A percentile compares a stretch with the other conserved stretches of the same genome.
phyloP scores from a whole-genome alignment of 1,140 invertebrate species.

The Chrysomallon squamiferum region DNA sequence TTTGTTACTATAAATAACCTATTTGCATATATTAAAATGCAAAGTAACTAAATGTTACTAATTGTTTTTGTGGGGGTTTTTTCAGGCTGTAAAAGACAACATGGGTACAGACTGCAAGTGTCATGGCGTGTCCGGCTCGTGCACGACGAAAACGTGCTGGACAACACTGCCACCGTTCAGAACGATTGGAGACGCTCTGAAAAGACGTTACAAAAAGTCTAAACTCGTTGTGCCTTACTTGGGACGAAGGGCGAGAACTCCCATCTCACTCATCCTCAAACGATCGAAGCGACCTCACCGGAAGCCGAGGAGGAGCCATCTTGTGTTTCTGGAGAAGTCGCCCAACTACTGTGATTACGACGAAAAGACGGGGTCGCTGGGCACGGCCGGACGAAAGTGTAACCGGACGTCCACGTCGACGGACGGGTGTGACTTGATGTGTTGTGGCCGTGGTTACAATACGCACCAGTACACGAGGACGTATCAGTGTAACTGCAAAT shows the following conservation, averaged over 20 bases:
- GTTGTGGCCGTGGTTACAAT: constrained; percentile 68
- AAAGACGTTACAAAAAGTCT: constrained; percentile 82
- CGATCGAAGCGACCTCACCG: constrained; percentile 69
- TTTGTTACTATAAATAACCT: too few relatives aligned
- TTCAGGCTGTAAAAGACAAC: constrained; percentile 60
- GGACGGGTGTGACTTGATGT: constrained; percentile 67
- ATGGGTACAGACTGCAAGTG: constrained; percentile 79
- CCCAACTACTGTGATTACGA: constrained; percentile 94
- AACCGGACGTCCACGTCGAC: constrained; percentile 61
- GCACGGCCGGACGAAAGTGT: constrained; percentile 64
- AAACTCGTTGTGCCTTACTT: constrained; percentile 71
- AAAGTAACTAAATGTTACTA: too few relatives aligned
- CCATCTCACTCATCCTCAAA: constrained; percentile 67
- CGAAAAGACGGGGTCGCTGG: constrained; percentile 60
- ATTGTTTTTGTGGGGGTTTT: constrained; percentile 14
- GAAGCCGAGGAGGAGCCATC: constrained; percentile 69
- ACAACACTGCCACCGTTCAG: constrained; percentile 85
- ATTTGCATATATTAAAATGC: too few relatives aligned
- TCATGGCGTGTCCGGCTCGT: constrained; percentile 95
- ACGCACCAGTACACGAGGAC: constrained; percentile 61
- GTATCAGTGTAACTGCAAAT: constrained; percentile 66
- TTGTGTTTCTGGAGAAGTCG: constrained; percentile 88
- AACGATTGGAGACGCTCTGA: constrained; percentile 80
- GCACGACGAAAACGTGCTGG: constrained; percentile 96
- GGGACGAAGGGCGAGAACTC: constrained; percentile 39